Evolutionary conservation across 2,113 vertebrate genomes (phyloP), one percentile per base, ranked within the genome.

Genomic region (Geococcyx californianus): DNA sequence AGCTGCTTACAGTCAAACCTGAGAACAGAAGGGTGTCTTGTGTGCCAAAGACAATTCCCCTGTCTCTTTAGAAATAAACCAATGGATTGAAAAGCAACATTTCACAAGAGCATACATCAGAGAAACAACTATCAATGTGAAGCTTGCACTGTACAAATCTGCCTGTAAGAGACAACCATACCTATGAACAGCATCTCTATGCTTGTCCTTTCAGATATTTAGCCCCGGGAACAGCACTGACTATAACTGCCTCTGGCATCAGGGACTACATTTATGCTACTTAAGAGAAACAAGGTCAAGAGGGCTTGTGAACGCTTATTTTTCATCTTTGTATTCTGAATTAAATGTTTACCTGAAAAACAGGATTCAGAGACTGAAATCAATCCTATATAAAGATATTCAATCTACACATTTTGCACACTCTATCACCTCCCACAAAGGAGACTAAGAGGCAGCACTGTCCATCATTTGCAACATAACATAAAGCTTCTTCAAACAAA

Each of bases 21-120:
- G 59, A 83, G 86, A 95, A 86, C 51, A 84, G 79, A 86, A 77
- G 51, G 68, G 24, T 54, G 51, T 70, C 63, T 66, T 17, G 16
- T 18, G 16, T 69, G 76, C 80, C 91, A 80, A 77, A 86, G 84
- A 51, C 80, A 89, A 80, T 62, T 81, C 45, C 73, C 64, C 67
- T 21, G 45, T 64, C 59, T 76, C 75, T 81, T 89, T 91, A 84
- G 51, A 87, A 89, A 95, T 16, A 91, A 91, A 91, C 68, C 64
- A 78, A 23, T 54, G 12, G 31, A 69, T 86, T 44, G 66, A 81
- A 89, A 80, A 81, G 51, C 40, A 74, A 54, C 40, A 19, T n/a
- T 88, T 76, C 91, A 82, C 42, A 42, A 38, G 40, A 70, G 25
- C 6, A 72, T 28, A 7, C 19, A 84, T 8, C 17, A 36, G 28